These are phyloP conservation scores for Seira sanloemensis DNA, from an alignment of 2,888 invertebrate species.

Conservation along the genomic window DNA sequence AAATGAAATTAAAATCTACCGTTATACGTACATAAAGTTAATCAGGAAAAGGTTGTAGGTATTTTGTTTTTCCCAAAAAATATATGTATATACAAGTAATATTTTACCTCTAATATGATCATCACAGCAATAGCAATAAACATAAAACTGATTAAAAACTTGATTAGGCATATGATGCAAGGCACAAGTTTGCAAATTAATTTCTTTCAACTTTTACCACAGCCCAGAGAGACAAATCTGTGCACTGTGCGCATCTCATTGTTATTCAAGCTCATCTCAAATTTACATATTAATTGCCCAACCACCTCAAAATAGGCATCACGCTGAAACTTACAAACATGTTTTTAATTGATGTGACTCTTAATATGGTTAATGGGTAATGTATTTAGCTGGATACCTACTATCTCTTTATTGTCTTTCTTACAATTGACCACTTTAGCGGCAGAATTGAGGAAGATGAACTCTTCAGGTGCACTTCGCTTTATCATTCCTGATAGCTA, in stretches of 20 bases:
- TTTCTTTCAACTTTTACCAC: background rate
- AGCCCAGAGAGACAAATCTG: background rate
- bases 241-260: background rate
- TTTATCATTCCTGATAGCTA: background rate
- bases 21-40: background rate
- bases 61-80: background rate
- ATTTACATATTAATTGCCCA: constrained; percentile 44
- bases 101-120: constrained; percentile 5
- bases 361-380: constrained; percentile 36
- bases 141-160: constrained; percentile 7
- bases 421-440: background rate
- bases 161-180: background rate
- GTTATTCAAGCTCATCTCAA: background rate
- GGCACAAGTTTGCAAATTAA: background rate
- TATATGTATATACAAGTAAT: too few species aligned
- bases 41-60: constrained; percentile 3
- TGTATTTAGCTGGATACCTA: constrained; percentile 33
- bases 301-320: constrained; percentile 7
- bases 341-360: constrained; percentile 13
- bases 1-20: constrained; percentile 9
- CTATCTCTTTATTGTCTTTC: background rate
- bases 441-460: constrained; percentile 9
- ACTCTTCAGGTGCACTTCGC: constrained; percentile 2
- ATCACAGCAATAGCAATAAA: background rate
- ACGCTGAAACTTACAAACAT: background rate